phyloP scores from a whole-genome alignment of 1,140 invertebrate genomes.

The Callitettix versicolor region DNA sequence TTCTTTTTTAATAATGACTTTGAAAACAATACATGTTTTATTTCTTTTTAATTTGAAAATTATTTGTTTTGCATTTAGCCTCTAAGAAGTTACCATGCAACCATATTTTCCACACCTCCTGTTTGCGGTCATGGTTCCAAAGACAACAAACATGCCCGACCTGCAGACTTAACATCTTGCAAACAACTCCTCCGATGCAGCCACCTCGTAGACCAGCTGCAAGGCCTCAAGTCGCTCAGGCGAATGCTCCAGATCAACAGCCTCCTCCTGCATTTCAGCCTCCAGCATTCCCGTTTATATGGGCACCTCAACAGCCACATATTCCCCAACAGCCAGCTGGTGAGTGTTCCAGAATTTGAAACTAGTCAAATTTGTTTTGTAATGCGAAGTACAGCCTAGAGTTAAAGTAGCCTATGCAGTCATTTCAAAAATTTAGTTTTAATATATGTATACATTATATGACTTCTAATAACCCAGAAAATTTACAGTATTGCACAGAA shows the following conservation, averaged over 20 bases:
- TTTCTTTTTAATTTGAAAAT: not conserved
- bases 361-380: not conserved
- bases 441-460: too few relatives aligned
- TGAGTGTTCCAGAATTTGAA: not conserved
- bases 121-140: slow-evolving; percentile 98
- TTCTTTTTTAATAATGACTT: too few relatives aligned
- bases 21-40: too few relatives aligned
- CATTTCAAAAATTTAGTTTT: too few relatives aligned
- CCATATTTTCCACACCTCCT: slow-evolving; percentile 98
- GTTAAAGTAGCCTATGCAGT: too few relatives aligned
- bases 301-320: not conserved
- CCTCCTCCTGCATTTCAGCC: too few relatives aligned
- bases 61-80: slow-evolving; percentile 41
- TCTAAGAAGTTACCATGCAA: slow-evolving; percentile 98
- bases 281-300: not conserved
- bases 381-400: not conserved
- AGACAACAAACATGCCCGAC: slow-evolving; percentile 99
- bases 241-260: slow-evolving; percentile 33
- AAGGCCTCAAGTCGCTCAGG: slow-evolving; percentile 11
- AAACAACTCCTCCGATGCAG: slow-evolving; percentile 40
- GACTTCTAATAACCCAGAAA: too few relatives aligned
- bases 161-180: slow-evolving; percentile 90
- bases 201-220: slow-evolving; percentile 31
- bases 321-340: slow-evolving; percentile 13
- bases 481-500: too few relatives aligned